These are phyloP conservation scores for Pentalonia nigronervosa DNA, from an alignment of 1,140 invertebrate genomes.

Conservation along the genomic window DNA sequence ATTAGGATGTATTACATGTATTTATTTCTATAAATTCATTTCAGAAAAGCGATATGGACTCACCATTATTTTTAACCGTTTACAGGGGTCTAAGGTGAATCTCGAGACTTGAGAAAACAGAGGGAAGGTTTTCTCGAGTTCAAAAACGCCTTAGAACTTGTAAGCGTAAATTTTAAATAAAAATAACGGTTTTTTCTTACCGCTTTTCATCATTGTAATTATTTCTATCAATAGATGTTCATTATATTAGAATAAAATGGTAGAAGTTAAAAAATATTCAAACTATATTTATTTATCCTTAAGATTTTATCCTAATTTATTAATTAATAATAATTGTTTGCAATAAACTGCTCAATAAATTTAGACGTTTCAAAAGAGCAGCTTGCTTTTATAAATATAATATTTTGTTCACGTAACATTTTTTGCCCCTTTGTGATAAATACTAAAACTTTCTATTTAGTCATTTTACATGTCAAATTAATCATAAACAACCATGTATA, in stretches of 20 bases:
- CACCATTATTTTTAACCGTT: slow-evolving; percentile 51
- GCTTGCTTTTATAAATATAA: background rate
- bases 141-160: slow-evolving; percentile 26
- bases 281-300: background rate
- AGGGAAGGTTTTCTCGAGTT: slow-evolving; percentile 53
- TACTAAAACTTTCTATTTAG: background rate
- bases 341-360: slow-evolving; percentile 35
- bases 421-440: background rate
- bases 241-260: background rate
- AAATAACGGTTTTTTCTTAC: slow-evolving; percentile 47
- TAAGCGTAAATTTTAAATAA: slow-evolving; percentile 25
- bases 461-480: background rate
- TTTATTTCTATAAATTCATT: background rate
- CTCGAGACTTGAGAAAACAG: slow-evolving; percentile 31
- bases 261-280: background rate
- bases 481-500: background rate
- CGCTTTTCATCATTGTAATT: background rate
- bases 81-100: background rate
- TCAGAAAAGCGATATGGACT: slow-evolving; percentile 22
- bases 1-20: background rate
- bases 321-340: background rate
- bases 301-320: background rate
- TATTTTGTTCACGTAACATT: background rate
- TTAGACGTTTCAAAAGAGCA: slow-evolving; percentile 22
- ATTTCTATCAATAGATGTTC: background rate